Conservation (phyloP, 2,888 invertebrate genomes). For the Ditula angustiorana region DNA sequence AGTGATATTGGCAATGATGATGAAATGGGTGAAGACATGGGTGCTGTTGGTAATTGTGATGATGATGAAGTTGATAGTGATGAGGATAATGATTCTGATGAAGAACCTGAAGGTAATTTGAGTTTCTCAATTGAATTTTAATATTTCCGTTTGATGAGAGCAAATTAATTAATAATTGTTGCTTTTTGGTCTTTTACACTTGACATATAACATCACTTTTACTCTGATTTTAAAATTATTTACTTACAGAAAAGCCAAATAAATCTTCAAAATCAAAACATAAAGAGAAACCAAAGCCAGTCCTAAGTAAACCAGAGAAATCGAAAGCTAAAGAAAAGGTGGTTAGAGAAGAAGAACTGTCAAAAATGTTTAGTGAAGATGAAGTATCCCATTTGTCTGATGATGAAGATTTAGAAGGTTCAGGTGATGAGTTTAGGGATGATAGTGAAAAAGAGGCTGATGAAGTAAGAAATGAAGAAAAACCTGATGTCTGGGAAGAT, state of each 20-base stretch:
- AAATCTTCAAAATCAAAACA: slow-evolving; percentile 45
- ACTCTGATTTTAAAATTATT: background rate
- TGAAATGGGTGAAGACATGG: slow-evolving; percentile 45
- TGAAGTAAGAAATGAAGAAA: slow-evolving; percentile 55
- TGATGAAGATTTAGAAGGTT: slow-evolving; percentile 55
- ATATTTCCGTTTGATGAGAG: too few relatives aligned
- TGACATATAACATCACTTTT: background rate
- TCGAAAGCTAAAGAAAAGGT: slow-evolving; percentile 53
- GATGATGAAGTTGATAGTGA: slow-evolving; percentile 42
- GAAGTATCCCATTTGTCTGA: slow-evolving; percentile 74
- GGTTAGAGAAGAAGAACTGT: slow-evolving; percentile 64
- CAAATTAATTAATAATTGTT: too few relatives aligned
- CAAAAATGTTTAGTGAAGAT: slow-evolving; percentile 78
- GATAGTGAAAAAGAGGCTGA: slow-evolving; percentile 46
- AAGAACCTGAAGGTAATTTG: slow-evolving; percentile 57
- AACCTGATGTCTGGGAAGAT: slow-evolving; percentile 91
- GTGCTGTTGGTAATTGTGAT: slow-evolving; percentile 43
- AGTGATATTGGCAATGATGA: slow-evolving; percentile 43
- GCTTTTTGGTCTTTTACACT: too few relatives aligned
- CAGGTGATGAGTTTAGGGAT: slow-evolving; percentile 51
- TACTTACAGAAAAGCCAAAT: slow-evolving; percentile 54
- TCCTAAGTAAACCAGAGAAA: slow-evolving; percentile 13
- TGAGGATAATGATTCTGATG: slow-evolving; percentile 40
- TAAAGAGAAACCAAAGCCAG: slow-evolving; percentile 37
- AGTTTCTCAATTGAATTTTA: too few relatives aligned